Evolutionary conservation across 2,113 vertebrate genomes (phyloP).

Genomic region (Syngnathoides biaculeatus): DNA sequence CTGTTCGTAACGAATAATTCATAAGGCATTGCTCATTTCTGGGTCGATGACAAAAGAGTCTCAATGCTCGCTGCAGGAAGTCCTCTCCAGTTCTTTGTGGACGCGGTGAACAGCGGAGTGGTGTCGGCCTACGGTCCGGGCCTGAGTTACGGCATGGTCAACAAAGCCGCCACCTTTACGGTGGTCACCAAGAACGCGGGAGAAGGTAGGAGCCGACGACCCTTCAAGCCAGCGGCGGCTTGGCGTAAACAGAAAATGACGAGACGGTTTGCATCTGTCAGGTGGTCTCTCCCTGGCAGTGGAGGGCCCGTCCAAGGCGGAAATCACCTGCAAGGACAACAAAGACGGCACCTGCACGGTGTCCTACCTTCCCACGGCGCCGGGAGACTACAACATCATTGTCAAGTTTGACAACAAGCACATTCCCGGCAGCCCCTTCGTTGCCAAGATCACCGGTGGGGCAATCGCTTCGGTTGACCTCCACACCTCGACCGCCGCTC

Average conservation of each 20-base stretch:
- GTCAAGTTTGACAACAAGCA: slow-evolving; percentile 96
- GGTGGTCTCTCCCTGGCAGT: slow-evolving; percentile 92
- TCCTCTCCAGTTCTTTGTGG: slow-evolving; percentile 93
- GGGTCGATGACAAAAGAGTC: background rate
- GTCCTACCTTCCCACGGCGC: slow-evolving; percentile 91
- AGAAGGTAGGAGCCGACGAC: slow-evolving; percentile 74
- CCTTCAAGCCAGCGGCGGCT: background rate
- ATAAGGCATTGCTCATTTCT: background rate
- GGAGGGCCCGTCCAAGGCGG: slow-evolving; percentile 93
- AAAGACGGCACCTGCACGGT: slow-evolving; percentile 94
- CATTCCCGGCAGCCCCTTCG: slow-evolving; percentile 92
- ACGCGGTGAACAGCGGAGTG: slow-evolving; percentile 85
- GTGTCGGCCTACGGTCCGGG: slow-evolving; percentile 94
- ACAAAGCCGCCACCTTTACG: slow-evolving; percentile 89
- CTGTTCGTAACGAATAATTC: background rate
- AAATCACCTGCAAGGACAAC: slow-evolving; percentile 97
- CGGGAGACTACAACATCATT: slow-evolving; percentile 93
- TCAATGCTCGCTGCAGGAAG: slow-evolving; percentile 72
- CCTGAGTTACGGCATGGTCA: slow-evolving; percentile 91
- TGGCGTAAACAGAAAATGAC: background rate
- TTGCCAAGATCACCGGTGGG: slow-evolving; percentile 91
- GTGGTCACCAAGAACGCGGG: slow-evolving; percentile 94
- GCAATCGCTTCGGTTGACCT: background rate
- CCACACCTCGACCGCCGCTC: background rate
- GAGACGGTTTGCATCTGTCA: slow-evolving; percentile 45